Evolutionary conservation across 2,113 vertebrate species (phyloP).

Genomic region (Bungarus multicinctus): DNA sequence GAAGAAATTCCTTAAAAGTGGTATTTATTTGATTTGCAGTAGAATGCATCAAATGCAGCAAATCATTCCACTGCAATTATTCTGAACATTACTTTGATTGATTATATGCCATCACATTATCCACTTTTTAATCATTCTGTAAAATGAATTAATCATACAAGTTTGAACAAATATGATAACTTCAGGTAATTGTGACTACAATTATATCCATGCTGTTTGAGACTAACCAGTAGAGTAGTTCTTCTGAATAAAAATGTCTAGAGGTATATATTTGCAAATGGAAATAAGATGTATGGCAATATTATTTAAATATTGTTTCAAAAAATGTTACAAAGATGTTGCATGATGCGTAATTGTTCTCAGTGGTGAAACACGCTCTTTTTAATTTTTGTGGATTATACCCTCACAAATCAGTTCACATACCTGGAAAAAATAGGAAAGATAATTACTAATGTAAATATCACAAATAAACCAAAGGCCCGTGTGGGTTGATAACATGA

Average conservation of each 20-base stretch:
- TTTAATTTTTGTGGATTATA: background rate
- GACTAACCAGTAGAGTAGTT: background rate
- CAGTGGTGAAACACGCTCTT: background rate
- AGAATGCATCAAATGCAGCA: background rate
- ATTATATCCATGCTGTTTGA: background rate
- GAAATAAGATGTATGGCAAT: background rate
- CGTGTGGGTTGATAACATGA: background rate
- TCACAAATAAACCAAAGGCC: background rate
- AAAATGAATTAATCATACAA: background rate
- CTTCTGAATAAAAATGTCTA: background rate
- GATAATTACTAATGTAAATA: background rate
- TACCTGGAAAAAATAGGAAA: background rate
- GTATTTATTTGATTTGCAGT: background rate
- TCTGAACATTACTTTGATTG: background rate
- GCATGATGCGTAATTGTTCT: background rate
- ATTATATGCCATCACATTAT: background rate
- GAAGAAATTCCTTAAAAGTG: background rate
- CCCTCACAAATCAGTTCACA: background rate
- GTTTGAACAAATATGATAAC: background rate
- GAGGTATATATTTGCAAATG: background rate
- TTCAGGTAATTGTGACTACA: background rate
- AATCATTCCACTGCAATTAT: background rate
- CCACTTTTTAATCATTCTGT: background rate
- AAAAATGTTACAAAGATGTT: background rate
- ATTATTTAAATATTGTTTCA: background rate